Base-by-base conservation (phyloP, 2,888 invertebrate species). In the Scaptodrosophila latifasciaeformis region DNA sequence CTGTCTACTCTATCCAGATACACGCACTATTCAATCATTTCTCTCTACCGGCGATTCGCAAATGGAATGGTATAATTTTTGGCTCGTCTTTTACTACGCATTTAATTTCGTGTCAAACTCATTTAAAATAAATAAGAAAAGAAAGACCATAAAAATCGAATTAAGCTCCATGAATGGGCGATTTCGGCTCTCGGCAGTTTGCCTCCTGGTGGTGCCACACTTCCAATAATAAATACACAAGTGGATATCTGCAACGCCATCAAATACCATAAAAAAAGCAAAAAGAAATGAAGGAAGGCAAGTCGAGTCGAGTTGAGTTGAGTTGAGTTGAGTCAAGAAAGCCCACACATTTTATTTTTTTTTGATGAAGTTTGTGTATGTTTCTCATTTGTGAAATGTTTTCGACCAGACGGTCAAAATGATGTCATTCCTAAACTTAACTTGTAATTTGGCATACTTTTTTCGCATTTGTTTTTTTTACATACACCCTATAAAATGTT, bases 1-100 rank as follows among this genome's bases (percentile, higher is more conserved):
- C 27, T 47, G 31, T 27, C 24, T 18, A 3, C 4, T 6, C 9
- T 21, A n/a, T 21, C 10, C 1, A 10, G 7, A 18, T n/a, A 3
- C 15, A 46, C 19, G 4, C 44, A 34, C 43, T 61, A 59, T 63
- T 59, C 63, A 59, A 63, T 59, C 59, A 63, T 27, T n/a, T n/a
- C n/a, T n/a, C 21, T n/a, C 42, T 12, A n/a, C 42, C 13, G 7
- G 5, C 19, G 13, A 34, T n/a, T 19, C 12, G n/a, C n/a, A n/a
- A n/a, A n/a, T n/a, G n/a, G n/a, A n/a, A n/a, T n/a, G n/a, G n/a
- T n/a, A n/a, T n/a, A n/a, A n/a, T 46, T 30, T 17, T 18, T 29
- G 17, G 2, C 2, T 42, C 18, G 10, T 59, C 40, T 46, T 48
- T 35, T 59, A 60, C 44, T 48, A 52, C 44, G 65, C 59, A 52